Conservation (phyloP, 2,113 vertebrate species). For the Rhinolophus ferrumequinum region DNA sequence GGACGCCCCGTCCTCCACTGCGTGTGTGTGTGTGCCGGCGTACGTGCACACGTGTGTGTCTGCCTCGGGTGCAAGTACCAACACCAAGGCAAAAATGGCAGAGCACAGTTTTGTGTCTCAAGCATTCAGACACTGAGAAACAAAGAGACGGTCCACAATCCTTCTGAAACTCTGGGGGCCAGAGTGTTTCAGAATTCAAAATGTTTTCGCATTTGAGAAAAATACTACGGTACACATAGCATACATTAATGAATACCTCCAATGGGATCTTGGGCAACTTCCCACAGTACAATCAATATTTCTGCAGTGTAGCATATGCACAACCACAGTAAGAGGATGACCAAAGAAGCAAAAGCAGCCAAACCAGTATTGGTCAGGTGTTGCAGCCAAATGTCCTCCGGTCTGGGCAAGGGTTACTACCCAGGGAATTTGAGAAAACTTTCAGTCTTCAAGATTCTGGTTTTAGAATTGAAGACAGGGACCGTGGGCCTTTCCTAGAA, state of each 20-base stretch:
- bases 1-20: not conserved
- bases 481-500: not conserved
- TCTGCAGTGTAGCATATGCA: not conserved
- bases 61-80: no score
- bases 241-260: not conserved
- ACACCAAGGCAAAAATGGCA: not conserved
- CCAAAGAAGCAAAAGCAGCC: not conserved
- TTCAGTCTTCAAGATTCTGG: not conserved
- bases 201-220: not conserved
- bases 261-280: not conserved
- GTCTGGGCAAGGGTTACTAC: not conserved
- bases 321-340: not conserved
- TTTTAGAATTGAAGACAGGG: not conserved
- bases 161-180: not conserved
- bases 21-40: not conserved
- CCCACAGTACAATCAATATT: not conserved
- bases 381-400: not conserved
- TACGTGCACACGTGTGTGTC: fast-evolving
- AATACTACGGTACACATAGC: not conserved
- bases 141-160: not conserved
- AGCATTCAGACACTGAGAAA: not conserved
- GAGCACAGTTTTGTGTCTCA: not conserved
- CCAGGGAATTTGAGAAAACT: not conserved
- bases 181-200: not conserved
- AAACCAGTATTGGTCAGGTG: not conserved